Evolutionary conservation across 1,140 invertebrate species (phyloP).

Genomic region (Drosophila nigrodunni): DNA sequence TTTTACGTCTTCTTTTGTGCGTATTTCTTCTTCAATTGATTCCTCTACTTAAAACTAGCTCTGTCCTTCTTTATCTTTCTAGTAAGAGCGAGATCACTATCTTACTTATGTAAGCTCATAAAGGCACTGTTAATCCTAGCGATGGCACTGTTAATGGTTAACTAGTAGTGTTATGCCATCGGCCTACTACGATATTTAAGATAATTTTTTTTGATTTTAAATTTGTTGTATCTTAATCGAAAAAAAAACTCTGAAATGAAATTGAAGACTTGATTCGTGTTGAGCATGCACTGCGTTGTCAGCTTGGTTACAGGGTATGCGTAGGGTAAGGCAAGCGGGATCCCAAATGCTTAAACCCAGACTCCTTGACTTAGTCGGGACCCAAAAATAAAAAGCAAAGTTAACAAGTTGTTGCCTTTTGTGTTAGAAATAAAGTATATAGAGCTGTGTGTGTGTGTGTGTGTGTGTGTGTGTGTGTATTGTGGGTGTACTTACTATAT

Average conservation of each 20-base stretch:
- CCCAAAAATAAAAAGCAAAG: conserved; percentile 76
- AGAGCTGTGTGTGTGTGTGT: conserved; percentile 9
- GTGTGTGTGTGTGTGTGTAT: conserved; percentile 9
- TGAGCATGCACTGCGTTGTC: not conserved
- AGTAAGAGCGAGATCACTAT: too few species aligned
- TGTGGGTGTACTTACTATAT: conserved; percentile 24
- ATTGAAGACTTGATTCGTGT: not conserved
- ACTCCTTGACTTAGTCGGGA: conserved; percentile 9
- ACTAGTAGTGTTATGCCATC: too few species aligned
- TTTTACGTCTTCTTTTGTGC: too few species aligned
- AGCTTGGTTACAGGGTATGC: conserved; percentile 20
- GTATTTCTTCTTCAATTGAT: too few species aligned
- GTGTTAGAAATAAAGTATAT: conserved; percentile 32
- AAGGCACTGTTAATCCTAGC: too few species aligned
- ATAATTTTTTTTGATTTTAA: too few species aligned
- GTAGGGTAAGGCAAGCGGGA: conserved; percentile 11
- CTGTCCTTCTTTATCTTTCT: too few species aligned
- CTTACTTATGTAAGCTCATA: too few species aligned
- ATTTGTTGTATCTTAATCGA: not conserved
- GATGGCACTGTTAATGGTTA: too few species aligned
- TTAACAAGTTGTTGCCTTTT: conserved; percentile 73
- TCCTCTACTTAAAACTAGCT: too few species aligned
- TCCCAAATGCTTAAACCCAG: conserved; percentile 19
- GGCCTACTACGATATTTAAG: too few species aligned
- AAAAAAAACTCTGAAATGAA: not conserved